Percentiles rank a stretch among this genome's conserved stretches.
Evolutionary conservation across 2,113 vertebrate species (phyloP).

Genomic region (Lathamus discolor): DNA sequence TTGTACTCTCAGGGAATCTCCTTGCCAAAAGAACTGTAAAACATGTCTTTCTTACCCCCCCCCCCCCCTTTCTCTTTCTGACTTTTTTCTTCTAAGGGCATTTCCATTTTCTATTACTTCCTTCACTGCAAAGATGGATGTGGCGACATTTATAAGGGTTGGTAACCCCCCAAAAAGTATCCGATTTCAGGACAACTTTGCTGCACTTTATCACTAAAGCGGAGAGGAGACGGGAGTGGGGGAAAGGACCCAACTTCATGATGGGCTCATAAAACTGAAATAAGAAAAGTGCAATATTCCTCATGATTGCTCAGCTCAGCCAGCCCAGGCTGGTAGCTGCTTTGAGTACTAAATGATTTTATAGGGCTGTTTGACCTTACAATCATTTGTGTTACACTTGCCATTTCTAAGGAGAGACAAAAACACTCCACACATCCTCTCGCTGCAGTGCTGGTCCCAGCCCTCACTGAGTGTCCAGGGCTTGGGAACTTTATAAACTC

Average conservation of each 20-base stretch:
- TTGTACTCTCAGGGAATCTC: constrained; percentile 70
- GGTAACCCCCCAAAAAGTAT: constrained; percentile 69
- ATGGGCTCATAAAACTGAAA: constrained; percentile 66
- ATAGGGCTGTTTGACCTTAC: constrained; percentile 57
- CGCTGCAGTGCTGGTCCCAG: constrained; percentile 42
- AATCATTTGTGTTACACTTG: constrained; percentile 61
- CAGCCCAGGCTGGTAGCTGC: constrained; percentile 40
- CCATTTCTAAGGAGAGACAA: constrained; percentile 54
- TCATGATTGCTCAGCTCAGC: constrained; percentile 19
- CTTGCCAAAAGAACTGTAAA: constrained; percentile 63
- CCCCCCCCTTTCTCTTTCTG: not conserved
- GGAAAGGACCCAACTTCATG: constrained; percentile 57
- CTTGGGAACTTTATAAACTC: constrained; percentile 65
- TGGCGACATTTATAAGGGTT: constrained; percentile 58
- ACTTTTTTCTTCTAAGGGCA: constrained; percentile 5
- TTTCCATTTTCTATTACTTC: constrained; percentile 67
- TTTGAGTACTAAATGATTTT: constrained; percentile 53
- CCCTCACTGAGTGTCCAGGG: constrained; percentile 17
- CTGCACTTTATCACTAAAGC: constrained; percentile 43
- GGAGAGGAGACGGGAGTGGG: not conserved
- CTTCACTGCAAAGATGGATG: constrained; percentile 54
- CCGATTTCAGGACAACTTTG: constrained; percentile 64
- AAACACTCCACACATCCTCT: constrained; percentile 59
- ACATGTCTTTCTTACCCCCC: constrained; percentile 50
- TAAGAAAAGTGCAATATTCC: constrained; percentile 58